phyloP scores from a whole-genome alignment of 2,113 vertebrate genomes.

The Pteropus alecto region DNA sequence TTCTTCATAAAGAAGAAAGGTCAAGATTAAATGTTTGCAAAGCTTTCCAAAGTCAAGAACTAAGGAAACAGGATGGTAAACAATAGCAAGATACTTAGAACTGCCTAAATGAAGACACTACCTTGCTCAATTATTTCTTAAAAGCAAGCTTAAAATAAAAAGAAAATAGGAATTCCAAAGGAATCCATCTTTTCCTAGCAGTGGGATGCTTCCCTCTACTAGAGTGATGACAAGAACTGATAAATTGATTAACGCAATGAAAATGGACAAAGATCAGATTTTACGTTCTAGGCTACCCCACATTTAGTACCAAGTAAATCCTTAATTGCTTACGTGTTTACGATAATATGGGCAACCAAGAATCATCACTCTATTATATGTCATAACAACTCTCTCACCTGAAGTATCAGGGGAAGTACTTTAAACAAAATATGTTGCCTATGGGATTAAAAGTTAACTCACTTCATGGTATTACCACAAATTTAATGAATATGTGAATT shows the following conservation, averaged over 20 bases:
- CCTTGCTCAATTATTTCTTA: background rate
- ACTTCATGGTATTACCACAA: background rate
- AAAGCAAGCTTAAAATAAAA: background rate
- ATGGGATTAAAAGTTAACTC: background rate
- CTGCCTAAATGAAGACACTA: background rate
- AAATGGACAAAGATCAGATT: background rate
- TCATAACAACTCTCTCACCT: constrained; percentile 7
- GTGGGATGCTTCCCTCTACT: background rate
- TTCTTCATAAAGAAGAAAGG: background rate
- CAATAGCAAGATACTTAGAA: background rate
- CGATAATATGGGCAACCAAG: background rate
- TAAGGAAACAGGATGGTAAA: background rate
- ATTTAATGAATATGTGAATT: constrained; percentile 46
- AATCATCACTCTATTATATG: constrained; percentile 8
- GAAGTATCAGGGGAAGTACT: background rate
- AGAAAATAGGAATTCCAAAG: background rate
- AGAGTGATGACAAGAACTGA: background rate
- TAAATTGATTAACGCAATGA: background rate
- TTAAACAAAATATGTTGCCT: constrained; percentile 28
- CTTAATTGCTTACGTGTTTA: background rate
- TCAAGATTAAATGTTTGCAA: background rate
- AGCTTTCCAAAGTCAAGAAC: background rate
- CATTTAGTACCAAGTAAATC: background rate
- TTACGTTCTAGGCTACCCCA: background rate
- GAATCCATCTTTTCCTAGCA: background rate